A percentile compares a stretch with the other conserved stretches of the same genome.
Evolutionary conservation across 1,140 invertebrate genomes (phyloP).

Genomic region (Cyclargus thomasi): DNA sequence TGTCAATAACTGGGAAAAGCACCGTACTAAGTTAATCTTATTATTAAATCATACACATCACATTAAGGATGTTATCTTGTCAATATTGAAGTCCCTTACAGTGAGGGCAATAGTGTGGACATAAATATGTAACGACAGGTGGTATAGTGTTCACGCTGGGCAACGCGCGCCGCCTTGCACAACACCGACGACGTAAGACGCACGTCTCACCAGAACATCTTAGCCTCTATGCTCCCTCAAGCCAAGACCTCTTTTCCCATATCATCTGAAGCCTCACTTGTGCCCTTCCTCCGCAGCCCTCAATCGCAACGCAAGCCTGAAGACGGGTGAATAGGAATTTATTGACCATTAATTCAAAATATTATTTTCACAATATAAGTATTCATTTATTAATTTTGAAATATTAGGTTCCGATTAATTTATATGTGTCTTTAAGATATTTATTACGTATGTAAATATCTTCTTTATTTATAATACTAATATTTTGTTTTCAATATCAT

Average conservation of each 20-base stretch:
- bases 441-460: constrained; percentile 74
- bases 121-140: constrained; percentile 75
- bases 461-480: constrained; percentile 70
- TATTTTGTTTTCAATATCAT: constrained; percentile 53
- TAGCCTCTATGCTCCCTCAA: constrained; percentile 15
- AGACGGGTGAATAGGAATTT: constrained; percentile 74
- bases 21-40: constrained; percentile 70
- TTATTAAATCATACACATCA: constrained; percentile 78
- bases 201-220: neutral
- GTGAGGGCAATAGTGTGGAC: constrained; percentile 74
- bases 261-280: neutral
- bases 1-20: constrained; percentile 51
- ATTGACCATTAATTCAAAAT: constrained; percentile 76
- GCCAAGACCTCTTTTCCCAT: constrained; percentile 36
- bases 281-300: neutral
- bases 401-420: constrained; percentile 75
- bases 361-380: constrained; percentile 76
- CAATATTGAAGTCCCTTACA: constrained; percentile 76
- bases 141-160: constrained; percentile 72
- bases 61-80: constrained; percentile 77
- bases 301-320: constrained; percentile 67
- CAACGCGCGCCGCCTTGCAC: constrained; percentile 54
- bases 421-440: constrained; percentile 74
- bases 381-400: constrained; percentile 76
- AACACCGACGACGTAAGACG: constrained; percentile 21